Evolutionary conservation across 23 tunicate genomes (phyloP).

Genomic region (Phallusia fumigata): DNA sequence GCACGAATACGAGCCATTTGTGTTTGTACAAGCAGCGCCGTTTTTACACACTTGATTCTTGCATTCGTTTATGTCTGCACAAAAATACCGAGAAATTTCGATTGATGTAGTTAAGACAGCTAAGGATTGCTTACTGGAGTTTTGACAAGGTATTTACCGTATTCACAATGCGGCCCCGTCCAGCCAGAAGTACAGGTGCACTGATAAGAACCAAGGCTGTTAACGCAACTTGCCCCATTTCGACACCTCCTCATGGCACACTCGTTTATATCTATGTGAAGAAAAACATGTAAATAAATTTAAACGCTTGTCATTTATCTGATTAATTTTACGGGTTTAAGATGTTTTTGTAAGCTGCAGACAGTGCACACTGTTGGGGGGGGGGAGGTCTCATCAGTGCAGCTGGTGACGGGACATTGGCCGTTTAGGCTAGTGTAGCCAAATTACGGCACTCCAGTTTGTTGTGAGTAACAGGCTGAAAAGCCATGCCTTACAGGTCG

Average conservation of each 20-base stretch:
- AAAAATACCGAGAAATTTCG: background rate
- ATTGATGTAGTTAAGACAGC: background rate
- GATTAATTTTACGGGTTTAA: background rate
- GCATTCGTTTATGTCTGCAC: background rate
- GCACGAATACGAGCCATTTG: background rate
- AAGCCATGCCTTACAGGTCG: too few species aligned
- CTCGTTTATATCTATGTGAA: background rate
- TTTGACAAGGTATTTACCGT: background rate
- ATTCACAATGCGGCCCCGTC: background rate
- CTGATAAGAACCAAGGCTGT: background rate
- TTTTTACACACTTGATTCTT: background rate
- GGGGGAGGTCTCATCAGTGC: too few species aligned
- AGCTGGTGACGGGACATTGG: too few species aligned
- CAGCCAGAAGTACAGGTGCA: constrained; percentile 1
- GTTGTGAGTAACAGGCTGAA: too few species aligned
- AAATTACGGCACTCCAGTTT: too few species aligned
- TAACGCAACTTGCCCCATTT: background rate
- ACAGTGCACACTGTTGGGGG: too few species aligned
- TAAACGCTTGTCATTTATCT: background rate
- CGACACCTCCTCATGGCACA: background rate
- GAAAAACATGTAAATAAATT: background rate
- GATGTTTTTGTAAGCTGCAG: too few species aligned
- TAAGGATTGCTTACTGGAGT: too few species aligned
- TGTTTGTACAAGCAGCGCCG: background rate
- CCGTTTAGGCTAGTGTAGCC: too few species aligned